A percentile compares a stretch with the other conserved stretches of the same genome.
These are phyloP conservation scores for Alligator sinensis DNA, from an alignment of 2,113 vertebrate species.

Conservation along the genomic window DNA sequence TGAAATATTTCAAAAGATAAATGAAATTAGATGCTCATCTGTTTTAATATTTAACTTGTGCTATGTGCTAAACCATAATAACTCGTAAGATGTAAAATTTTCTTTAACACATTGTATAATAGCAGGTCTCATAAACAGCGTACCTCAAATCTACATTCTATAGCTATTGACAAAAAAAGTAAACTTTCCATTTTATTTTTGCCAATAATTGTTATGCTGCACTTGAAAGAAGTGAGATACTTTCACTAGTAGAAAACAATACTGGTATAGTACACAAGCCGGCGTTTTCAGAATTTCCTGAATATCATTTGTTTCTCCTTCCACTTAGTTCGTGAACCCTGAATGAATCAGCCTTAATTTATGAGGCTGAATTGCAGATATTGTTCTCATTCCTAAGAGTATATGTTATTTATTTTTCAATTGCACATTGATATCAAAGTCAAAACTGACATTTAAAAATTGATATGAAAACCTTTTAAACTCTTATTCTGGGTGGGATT, in stretches of 20 bases:
- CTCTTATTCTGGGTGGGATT: not conserved
- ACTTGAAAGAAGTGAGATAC: not conserved
- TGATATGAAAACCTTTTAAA: not conserved
- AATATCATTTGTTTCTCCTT: not conserved
- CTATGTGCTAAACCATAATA: not conserved
- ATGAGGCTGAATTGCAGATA: not conserved
- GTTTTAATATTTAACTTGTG: not conserved
- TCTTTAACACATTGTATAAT: not conserved
- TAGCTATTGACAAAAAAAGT: not conserved
- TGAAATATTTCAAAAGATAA: not conserved
- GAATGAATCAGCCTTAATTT: not conserved
- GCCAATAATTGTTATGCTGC: not conserved
- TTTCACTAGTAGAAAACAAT: not conserved
- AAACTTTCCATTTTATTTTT: not conserved
- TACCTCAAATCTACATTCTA: not conserved
- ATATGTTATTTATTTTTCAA: not conserved
- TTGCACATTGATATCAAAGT: not conserved
- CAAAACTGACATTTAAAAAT: not conserved
- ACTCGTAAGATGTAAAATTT: not conserved
- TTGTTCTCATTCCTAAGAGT: not conserved
- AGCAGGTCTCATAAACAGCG: not conserved
- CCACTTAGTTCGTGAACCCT: not conserved
- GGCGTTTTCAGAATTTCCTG: not conserved
- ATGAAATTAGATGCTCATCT: not conserved
- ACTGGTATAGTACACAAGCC: not conserved